Base-by-base conservation (phyloP, 2,113 vertebrate species). In the Psephotus haematonotus region DNA sequence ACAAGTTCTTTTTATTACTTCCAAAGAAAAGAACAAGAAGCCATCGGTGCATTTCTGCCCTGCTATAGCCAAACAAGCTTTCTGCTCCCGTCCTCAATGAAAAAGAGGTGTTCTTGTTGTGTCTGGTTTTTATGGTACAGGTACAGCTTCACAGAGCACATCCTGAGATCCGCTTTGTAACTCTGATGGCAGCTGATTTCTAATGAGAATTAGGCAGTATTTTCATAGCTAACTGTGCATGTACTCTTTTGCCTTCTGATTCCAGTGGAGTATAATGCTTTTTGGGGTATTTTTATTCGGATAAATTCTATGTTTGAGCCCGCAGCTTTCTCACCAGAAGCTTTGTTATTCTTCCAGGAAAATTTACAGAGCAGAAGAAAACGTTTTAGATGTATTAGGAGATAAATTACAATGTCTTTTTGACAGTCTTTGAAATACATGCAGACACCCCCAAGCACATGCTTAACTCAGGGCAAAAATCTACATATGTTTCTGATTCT, bases 401-500 rank as follows among this genome's bases (percentile, higher is more conserved):
- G 79, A 82, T 75, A 11, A 86, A 29, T 89, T 72, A 46, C 43
- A 69, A 55, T 29, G 13, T 50, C 37, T 39, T 70, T 85, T 10
- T 86, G 59, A 80, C n/a, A 78, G 62, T 39, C 70, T 94, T 82
- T 60, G 43, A 94, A 87, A 76, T 70, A 90, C 1, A 81, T 12
- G 70, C 41, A 88, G n/a, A 27, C 33, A 25, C 33, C 2, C 15
- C 11, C 69, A 72, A 74, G 85, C 49, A 85, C 52, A 55, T 24
- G 9, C 46, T 59, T 43, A 23, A 86, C 46, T 47, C 63, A 62
- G 62, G 77, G 43, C 29, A 86, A 91, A 92, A 82, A 77, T 43
- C 69, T 71, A 72, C 82, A 60, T 60, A 17, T 59, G 74, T 84
- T 94, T 94, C 82, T 86, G 90, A 80, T 95, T 95, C 43, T 78